phyloP scores from a whole-genome alignment of 2,113 vertebrate genomes.

The Oceanites oceanicus region DNA sequence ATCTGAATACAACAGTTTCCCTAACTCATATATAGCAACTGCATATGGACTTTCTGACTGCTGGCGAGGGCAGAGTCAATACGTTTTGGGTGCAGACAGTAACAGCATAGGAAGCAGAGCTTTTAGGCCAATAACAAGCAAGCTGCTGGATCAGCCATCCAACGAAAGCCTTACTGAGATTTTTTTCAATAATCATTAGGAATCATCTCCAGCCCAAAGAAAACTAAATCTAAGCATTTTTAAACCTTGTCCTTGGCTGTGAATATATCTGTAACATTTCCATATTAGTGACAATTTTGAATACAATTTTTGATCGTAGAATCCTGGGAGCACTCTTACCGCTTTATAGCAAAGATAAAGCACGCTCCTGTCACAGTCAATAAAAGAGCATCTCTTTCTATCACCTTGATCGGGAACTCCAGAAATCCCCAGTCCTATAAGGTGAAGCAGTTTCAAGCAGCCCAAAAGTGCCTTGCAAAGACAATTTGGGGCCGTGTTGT shows the following conservation, averaged over 20 bases:
- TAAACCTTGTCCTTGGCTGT: neutral
- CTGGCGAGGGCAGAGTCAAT: neutral
- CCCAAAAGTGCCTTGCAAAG: neutral
- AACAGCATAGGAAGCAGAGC: neutral
- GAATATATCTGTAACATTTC: neutral
- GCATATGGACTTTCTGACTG: neutral
- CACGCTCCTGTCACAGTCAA: neutral
- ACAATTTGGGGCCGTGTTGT: accelerated
- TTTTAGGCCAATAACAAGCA: neutral
- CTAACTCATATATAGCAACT: neutral
- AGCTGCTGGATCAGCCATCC: neutral
- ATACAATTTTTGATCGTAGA: neutral
- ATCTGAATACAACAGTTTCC: neutral
- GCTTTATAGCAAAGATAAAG: neutral
- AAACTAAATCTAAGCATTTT: neutral
- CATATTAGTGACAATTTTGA: neutral
- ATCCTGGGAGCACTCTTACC: neutral
- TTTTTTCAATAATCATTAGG: neutral
- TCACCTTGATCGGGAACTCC: accelerated
- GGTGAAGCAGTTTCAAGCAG: neutral
- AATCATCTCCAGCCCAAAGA: neutral
- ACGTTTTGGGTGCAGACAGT: neutral
- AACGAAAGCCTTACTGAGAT: neutral
- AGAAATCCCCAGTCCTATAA: neutral
- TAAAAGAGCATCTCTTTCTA: neutral